These are phyloP conservation scores for Paracanthobrama guichenoti DNA, from an alignment of 2,113 vertebrate genomes.

Conservation along the genomic window DNA sequence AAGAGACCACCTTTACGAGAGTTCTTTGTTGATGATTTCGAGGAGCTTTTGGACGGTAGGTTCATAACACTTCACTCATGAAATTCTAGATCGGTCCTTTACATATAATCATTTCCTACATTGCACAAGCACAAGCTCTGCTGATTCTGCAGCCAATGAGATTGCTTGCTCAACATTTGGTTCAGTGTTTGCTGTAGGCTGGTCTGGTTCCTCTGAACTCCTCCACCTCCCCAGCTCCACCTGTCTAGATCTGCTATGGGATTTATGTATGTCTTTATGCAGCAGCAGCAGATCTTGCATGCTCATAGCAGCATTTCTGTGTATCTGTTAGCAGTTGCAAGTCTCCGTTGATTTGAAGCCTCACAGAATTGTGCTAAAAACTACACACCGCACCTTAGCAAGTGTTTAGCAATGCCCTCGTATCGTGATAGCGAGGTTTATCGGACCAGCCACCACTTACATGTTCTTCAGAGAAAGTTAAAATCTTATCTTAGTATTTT, in stretches of 20 bases:
- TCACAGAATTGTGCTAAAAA: no score
- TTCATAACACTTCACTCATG: not conserved
- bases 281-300: no score
- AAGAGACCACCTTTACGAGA: conserved; percentile 92
- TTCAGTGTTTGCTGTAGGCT: not conserved
- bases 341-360: no score
- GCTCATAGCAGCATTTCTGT: no score
- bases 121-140: not conserved
- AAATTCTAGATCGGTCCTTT: not conserved
- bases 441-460: not conserved
- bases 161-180: not conserved
- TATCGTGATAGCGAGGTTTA: not conserved
- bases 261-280: no score
- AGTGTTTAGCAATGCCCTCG: no score
- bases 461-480: not conserved
- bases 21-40: conserved; percentile 95
- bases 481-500: not conserved
- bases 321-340: no score
- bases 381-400: no score
- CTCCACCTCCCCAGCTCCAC: conserved; percentile 13
- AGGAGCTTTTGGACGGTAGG: conserved; percentile 92
- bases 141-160: not conserved
- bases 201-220: not conserved
- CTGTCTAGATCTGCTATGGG: not conserved
- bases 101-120: not conserved